Evolutionary conservation across 2,888 invertebrate genomes (phyloP).

Genomic region (Cephonodes hylas): DNA sequence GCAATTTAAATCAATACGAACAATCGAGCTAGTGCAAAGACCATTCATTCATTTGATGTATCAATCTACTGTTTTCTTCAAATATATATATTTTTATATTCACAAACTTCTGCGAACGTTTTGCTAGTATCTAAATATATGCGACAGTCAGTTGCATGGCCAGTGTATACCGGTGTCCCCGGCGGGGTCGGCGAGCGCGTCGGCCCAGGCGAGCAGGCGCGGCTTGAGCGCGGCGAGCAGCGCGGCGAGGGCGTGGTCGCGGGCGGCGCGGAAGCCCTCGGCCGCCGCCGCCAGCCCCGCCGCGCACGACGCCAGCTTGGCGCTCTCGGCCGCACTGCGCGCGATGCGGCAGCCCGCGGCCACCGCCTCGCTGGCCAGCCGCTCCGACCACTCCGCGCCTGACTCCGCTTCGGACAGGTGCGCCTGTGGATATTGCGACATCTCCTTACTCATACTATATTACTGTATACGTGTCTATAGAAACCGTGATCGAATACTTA

Average conservation of each 20-base stretch:
- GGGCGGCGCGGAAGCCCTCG: conserved; percentile 59
- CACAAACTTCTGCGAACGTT: no score
- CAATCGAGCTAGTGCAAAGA: no score
- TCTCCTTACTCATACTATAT: no score
- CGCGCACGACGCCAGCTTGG: conserved; percentile 59
- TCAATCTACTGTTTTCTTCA: no score
- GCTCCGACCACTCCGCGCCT: conserved; percentile 94
- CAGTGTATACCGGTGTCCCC: conserved; percentile 32
- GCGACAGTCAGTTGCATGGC: no score
- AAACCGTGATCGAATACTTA: no score
- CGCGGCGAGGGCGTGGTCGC: conserved; percentile 45
- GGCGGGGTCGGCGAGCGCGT: conserved; percentile 43
- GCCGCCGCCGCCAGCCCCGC: conserved; percentile 55
- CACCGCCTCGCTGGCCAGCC: conserved; percentile 89
- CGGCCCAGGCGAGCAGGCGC: conserved; percentile 52
- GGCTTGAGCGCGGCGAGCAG: conserved; percentile 51
- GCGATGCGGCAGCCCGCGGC: conserved; percentile 85
- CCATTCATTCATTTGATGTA: no score
- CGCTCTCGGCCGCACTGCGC: conserved; percentile 63
- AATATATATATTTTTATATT: no score
- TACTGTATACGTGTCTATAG: no score
- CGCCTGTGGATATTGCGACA: no score
- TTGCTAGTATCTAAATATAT: no score
- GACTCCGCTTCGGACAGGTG: conserved; percentile 95
- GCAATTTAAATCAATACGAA: background rate